Conservation (phyloP, 2,113 vertebrate genomes). For the Falco punctatus region DNA sequence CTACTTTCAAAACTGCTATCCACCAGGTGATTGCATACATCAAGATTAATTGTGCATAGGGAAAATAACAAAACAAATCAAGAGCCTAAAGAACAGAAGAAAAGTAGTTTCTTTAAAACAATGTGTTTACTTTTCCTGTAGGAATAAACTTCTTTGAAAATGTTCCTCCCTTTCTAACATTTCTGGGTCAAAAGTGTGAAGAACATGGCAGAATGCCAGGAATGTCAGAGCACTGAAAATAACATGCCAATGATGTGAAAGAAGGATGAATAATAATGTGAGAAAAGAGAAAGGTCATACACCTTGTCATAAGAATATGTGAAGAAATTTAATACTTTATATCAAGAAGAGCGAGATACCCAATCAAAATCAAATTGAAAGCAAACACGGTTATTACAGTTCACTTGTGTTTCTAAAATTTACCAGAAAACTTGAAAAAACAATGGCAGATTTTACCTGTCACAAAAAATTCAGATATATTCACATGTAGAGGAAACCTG, state of each 20-base stretch:
- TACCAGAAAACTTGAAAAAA: background rate
- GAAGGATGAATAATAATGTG: conserved; percentile 47
- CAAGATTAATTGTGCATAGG: background rate
- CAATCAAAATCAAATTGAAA: conserved; percentile 17
- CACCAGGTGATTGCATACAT: background rate
- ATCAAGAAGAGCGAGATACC: background rate
- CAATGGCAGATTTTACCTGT: background rate
- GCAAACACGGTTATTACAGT: background rate
- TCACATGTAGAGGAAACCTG: fast-evolving
- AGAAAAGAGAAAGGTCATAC: conserved; percentile 55
- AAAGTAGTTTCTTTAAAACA: background rate
- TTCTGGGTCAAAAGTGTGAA: background rate
- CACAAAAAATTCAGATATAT: background rate
- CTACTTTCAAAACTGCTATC: background rate
- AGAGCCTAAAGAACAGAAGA: background rate
- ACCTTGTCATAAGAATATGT: conserved; percentile 17
- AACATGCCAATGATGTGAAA: conserved; percentile 43
- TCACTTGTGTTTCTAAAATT: background rate
- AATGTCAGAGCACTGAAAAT: conserved; percentile 18
- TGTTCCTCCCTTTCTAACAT: background rate
- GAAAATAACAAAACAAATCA: background rate
- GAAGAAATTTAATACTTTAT: conserved; percentile 21
- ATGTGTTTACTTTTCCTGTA: background rate
- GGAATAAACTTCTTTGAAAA: background rate
- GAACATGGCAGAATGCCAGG: conserved; percentile 39